Conservation (phyloP, 2,113 vertebrate genomes). For the Psittacula cyanocephala region DNA sequence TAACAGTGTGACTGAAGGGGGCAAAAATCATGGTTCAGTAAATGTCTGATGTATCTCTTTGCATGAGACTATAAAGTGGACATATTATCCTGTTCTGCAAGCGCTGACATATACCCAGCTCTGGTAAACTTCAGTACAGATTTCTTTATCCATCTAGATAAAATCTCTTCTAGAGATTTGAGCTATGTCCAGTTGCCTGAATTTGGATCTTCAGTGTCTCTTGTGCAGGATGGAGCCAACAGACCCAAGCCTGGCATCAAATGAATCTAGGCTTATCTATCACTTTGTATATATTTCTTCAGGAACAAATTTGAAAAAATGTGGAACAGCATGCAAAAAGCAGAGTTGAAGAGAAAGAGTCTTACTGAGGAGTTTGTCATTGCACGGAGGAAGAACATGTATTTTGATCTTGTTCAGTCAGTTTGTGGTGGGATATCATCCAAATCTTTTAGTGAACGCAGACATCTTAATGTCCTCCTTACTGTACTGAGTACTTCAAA, state of each 20-base stretch:
- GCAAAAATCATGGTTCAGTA: neutral
- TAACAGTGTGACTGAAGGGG: neutral
- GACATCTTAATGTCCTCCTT: neutral
- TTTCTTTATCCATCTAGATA: neutral
- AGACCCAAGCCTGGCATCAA: neutral
- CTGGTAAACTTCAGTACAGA: neutral
- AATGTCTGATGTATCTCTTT: neutral
- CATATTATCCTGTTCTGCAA: neutral
- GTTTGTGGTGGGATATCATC: neutral
- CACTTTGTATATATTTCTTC: neutral
- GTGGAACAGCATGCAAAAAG: neutral
- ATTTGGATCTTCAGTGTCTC: neutral
- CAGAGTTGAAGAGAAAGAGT: neutral
- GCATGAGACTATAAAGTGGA: neutral
- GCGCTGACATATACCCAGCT: neutral
- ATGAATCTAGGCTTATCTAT: neutral
- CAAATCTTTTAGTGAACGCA: neutral
- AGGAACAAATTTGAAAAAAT: neutral
- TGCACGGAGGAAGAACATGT: neutral
- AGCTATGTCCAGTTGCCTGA: neutral
- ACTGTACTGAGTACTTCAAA: neutral
- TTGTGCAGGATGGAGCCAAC: neutral
- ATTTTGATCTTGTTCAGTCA: neutral
- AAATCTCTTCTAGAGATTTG: neutral
- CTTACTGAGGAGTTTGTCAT: neutral